These are phyloP conservation scores for human DNA, from an alignment of 2,113 vertebrate genomes.

Conservation along the genomic window GRCh38 chr1:160619501-160620000, in stretches of 20 bases:
- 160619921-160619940: too few relatives aligned
- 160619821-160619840: not conserved
- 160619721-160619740: not conserved
- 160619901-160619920: not conserved
- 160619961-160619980: not conserved
- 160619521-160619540: accelerated
- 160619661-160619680: not conserved
- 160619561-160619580: not conserved
- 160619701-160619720: not conserved
- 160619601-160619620: not conserved
- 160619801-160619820: conserved; percentile 64
- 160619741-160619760: not conserved
- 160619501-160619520: not conserved
- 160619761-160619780: conserved; percentile 68
- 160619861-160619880: conserved; percentile 27
- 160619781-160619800: conserved; percentile 73
- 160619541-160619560: not conserved
- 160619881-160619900: not conserved
- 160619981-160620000: not conserved
- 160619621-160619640: not conserved
- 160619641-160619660: not conserved
- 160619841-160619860: conserved; percentile 58
- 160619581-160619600: not conserved
- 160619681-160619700: not conserved
- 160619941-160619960: not conserved